Evolutionary conservation across 2,888 invertebrate genomes (phyloP).

Genomic region (Drosophila multiciliata): DNA sequence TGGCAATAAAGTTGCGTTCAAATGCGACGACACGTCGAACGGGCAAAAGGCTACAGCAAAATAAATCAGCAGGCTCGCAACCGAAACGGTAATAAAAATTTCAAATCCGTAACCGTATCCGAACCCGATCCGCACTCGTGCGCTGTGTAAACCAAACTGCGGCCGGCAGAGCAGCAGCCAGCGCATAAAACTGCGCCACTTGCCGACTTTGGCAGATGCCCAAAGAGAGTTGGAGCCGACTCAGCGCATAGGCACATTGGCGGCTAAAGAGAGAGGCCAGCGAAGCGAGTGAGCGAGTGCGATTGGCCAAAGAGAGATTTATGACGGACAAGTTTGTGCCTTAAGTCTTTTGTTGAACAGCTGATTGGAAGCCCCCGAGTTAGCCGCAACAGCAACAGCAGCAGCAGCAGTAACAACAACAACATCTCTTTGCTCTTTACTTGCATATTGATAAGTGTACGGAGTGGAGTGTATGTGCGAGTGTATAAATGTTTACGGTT

Average conservation of each 20-base stretch:
- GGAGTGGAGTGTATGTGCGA: conserved; percentile 7
- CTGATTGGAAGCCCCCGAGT: conserved; percentile 62
- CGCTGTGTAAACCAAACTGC: conserved; percentile 81
- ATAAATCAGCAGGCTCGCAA: conserved; percentile 30
- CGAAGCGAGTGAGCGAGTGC: conserved; percentile 27
- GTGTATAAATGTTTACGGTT: conserved; percentile 70
- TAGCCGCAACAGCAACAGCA: conserved; percentile 17
- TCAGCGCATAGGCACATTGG: conserved; percentile 12
- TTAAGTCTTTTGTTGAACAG: conserved; percentile 75
- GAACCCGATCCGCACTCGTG: conserved; percentile 71
- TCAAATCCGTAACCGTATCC: conserved; percentile 50
- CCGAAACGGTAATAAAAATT: conserved; percentile 35
- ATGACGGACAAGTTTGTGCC: conserved; percentile 75
- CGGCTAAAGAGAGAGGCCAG: conserved; percentile 27
- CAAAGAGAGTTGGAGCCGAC: conserved; percentile 42
- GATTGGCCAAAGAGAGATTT: conserved; percentile 68
- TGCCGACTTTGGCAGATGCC: conserved; percentile 57
- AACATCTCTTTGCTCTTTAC: conserved; percentile 41
- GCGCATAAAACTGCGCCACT: conserved; percentile 78
- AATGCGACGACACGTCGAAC: conserved; percentile 24
- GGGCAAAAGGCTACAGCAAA: conserved; percentile 4
- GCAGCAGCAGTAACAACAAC: conserved; percentile 3
- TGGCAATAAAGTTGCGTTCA: conserved; percentile 22
- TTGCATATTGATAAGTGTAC: conserved; percentile 67
- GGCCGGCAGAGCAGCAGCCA: conserved; percentile 73